Percentiles rank a stretch among this genome's conserved stretches.
These are phyloP conservation scores for Drosophila fungiperda DNA, from an alignment of 2,888 invertebrate species.

Conservation along the genomic window DNA sequence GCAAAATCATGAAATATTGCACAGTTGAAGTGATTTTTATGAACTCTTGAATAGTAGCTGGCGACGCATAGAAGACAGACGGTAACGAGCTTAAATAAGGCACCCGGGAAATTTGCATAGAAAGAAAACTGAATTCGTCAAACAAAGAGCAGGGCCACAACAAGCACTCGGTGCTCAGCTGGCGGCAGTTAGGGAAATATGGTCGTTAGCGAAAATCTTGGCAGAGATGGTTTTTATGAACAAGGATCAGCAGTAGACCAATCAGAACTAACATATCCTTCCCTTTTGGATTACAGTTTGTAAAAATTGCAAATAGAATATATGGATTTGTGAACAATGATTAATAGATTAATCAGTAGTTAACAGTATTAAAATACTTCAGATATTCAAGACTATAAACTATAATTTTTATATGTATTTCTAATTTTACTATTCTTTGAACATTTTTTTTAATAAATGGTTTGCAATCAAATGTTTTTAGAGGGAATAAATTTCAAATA, in stretches of 20 bases:
- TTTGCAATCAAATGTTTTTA: background rate
- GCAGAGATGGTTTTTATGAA: background rate
- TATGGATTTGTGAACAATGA: background rate
- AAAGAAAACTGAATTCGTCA: constrained; percentile 34
- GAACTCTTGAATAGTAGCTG: constrained; percentile 70
- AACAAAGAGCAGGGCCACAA: constrained; percentile 1
- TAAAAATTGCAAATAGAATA: background rate
- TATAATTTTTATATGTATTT: background rate
- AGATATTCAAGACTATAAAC: background rate
- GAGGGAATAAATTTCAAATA: background rate
- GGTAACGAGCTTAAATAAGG: constrained; percentile 71
- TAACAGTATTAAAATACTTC: background rate
- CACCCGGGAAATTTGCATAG: constrained; percentile 45
- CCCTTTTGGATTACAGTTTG: background rate
- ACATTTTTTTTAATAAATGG: background rate
- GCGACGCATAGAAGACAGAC: constrained; percentile 28
- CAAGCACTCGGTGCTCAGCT: background rate
- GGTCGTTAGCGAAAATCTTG: background rate
- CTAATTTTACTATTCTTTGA: background rate
- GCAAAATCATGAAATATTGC: constrained; percentile 75
- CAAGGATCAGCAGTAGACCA: constrained; percentile 2
- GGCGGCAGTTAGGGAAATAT: background rate
- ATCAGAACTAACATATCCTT: background rate
- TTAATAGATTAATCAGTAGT: background rate
- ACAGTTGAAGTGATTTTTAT: constrained; percentile 79